Conservation (phyloP, 2,113 vertebrate species). For the Vulpes vulpes region DNA sequence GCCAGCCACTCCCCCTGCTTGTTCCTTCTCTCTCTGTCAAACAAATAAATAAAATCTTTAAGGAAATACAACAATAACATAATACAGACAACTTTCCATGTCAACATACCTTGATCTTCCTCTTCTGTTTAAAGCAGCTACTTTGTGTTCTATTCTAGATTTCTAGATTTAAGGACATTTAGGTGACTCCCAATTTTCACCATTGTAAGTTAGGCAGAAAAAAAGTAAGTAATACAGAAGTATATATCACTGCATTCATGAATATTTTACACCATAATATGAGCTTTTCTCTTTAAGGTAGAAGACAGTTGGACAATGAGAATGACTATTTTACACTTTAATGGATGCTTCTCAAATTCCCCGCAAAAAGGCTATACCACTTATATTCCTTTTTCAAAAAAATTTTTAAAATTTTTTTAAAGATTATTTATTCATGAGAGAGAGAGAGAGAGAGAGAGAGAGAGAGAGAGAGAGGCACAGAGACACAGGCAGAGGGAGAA, state of each 20-base stretch:
- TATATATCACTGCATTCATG: background rate
- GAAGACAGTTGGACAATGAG: background rate
- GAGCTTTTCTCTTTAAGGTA: background rate
- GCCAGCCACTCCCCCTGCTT: no score
- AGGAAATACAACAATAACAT: background rate
- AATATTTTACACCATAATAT: background rate
- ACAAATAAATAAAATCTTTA: no score
- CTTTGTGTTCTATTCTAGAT: background rate
- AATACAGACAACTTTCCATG: background rate
- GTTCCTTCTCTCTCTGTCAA: no score
- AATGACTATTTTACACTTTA: background rate
- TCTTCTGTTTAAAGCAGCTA: conserved; percentile 45
- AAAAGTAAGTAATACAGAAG: background rate
- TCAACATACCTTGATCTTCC: background rate
- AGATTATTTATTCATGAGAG: no score
- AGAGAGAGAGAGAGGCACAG: no score
- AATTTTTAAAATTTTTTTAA: no score
- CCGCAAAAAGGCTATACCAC: background rate
- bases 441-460: no score
- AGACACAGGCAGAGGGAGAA: no score
- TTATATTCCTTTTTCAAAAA: background rate
- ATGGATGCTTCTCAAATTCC: background rate
- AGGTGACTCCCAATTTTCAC: background rate
- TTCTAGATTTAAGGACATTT: background rate
- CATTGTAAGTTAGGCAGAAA: background rate